phyloP scores from a whole-genome alignment of 2,113 vertebrate species.

The Probosciger aterrimus region DNA sequence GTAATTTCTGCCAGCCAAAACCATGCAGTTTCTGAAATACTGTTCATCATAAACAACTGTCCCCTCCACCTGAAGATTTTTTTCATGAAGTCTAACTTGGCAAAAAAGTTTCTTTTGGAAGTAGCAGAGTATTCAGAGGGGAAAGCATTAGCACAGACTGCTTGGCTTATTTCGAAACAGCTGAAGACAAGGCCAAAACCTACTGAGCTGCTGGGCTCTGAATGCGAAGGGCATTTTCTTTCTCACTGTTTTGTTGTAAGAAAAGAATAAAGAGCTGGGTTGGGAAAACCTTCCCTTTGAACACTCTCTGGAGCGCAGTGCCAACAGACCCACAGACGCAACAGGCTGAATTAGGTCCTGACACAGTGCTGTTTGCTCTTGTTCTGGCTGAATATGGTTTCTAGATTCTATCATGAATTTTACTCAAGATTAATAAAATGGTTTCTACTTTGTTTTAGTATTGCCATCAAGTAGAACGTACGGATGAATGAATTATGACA shows the following conservation, averaged over 20 bases:
- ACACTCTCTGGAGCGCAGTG: neutral
- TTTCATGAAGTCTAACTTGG: neutral
- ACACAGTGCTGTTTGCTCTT: neutral
- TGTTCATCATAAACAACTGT: neutral
- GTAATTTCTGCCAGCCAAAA: neutral
- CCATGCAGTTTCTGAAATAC: neutral
- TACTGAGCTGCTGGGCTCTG: neutral
- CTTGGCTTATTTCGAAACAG: neutral
- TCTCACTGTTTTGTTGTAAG: neutral
- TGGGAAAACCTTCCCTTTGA: neutral
- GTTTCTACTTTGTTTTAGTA: neutral
- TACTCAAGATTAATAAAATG: neutral
- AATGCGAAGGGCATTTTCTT: neutral
- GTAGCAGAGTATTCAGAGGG: neutral
- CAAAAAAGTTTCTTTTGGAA: neutral
- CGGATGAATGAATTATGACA: neutral
- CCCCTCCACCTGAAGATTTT: neutral
- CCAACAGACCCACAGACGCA: accelerated
- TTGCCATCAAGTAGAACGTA: neutral
- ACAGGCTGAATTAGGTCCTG: neutral
- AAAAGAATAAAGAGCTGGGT: neutral
- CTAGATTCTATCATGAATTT: neutral
- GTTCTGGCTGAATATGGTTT: neutral
- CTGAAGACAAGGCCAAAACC: neutral
- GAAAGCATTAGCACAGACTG: neutral